A percentile compares a stretch with the other conserved stretches of the same genome.
Conservation (phyloP, 2,888 invertebrate species). For the Cenopis cana region DNA sequence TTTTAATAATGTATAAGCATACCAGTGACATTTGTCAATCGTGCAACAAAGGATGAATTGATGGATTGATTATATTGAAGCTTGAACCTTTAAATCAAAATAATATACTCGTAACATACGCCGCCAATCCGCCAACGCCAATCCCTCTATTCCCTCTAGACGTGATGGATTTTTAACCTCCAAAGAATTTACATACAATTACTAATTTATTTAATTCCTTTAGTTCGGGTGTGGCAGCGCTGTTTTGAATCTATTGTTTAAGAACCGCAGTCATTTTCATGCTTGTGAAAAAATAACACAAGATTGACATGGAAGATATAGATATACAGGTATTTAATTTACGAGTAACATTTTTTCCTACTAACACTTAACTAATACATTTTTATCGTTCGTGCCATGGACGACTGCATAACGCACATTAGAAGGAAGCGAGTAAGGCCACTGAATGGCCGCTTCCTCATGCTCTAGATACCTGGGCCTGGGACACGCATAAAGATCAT, state of each 20-base stretch:
- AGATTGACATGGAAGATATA: not conserved
- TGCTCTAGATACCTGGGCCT: conserved; percentile 52
- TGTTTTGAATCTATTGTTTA: not conserved
- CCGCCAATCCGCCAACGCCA: too few species aligned
- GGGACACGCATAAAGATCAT: conserved; percentile 39
- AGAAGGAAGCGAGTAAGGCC: conserved; percentile 55
- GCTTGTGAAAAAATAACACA: not conserved
- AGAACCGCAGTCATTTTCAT: not conserved
- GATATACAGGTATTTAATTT: not conserved
- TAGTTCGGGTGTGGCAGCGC: not conserved
- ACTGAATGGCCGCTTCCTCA: conserved; percentile 56
- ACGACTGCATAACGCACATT: conserved; percentile 45
- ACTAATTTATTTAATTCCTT: not conserved
- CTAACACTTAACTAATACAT: conserved; percentile 1
- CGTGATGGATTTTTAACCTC: not conserved
- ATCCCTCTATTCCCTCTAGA: too few species aligned
- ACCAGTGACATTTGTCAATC: not conserved
- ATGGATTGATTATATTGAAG: too few species aligned
- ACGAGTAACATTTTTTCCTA: not conserved
- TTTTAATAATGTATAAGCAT: too few species aligned
- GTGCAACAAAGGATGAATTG: too few species aligned
- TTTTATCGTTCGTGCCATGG: conserved; percentile 24
- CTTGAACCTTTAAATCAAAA: too few species aligned
- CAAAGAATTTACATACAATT: conserved; percentile 6
- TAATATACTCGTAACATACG: too few species aligned